Conservation (phyloP, 2,888 invertebrate genomes). For the Operophtera brumata region DNA sequence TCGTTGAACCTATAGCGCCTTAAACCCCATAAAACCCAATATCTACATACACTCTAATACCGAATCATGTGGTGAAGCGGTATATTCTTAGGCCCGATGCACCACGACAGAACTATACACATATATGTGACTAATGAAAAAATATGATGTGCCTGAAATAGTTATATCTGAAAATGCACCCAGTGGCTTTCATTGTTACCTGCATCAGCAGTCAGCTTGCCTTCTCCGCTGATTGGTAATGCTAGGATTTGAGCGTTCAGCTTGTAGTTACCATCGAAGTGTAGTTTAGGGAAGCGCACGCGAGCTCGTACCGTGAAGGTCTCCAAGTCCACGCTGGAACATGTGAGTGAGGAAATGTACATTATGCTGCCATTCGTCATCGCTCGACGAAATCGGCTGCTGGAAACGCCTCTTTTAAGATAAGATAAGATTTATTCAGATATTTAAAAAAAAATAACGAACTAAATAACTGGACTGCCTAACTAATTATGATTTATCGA, state of each 20-base stretch:
- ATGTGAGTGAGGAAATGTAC: not conserved
- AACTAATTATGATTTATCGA: too few relatives aligned
- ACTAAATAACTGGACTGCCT: too few relatives aligned
- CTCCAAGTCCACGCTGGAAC: conserved; percentile 75
- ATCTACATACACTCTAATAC: too few relatives aligned
- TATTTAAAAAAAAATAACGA: too few relatives aligned
- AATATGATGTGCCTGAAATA: not conserved
- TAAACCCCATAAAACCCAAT: too few relatives aligned
- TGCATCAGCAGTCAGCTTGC: conserved; percentile 80
- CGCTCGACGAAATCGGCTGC: too few relatives aligned
- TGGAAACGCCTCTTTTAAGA: too few relatives aligned
- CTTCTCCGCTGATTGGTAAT: conserved; percentile 80
- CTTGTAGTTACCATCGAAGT: conserved; percentile 80
- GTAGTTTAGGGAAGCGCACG: conserved; percentile 77
- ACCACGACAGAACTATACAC: not conserved
- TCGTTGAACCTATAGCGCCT: too few relatives aligned
- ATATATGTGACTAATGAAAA: not conserved
- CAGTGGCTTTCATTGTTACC: conserved; percentile 48
- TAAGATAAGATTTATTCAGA: too few relatives aligned
- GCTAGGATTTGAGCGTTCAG: conserved; percentile 79
- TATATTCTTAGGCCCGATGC: too few relatives aligned
- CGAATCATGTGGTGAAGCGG: too few relatives aligned
- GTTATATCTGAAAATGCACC: not conserved
- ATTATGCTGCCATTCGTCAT: not conserved
- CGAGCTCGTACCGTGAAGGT: conserved; percentile 69